phyloP scores from a whole-genome alignment of 2,888 invertebrate genomes.

The Fragum sueziense region DNA sequence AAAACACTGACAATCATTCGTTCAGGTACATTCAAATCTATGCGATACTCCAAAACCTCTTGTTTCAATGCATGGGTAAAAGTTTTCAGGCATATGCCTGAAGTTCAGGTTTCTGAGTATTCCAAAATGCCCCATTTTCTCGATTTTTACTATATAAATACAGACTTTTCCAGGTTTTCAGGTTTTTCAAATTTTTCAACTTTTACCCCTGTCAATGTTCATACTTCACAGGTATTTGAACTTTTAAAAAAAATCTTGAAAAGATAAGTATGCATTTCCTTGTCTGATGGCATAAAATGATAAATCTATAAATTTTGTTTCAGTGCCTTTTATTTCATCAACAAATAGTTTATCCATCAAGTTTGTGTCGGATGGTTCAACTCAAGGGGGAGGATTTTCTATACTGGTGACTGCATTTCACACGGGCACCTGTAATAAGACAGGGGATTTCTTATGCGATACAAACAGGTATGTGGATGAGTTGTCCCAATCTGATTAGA shows the following conservation, averaged over 20 bases:
- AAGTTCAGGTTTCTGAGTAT: no score
- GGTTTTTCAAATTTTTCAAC: no score
- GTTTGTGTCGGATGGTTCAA: constrained; percentile 31
- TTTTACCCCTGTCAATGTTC: no score
- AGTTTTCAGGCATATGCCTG: no score
- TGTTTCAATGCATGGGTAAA: neutral
- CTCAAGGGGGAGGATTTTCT: constrained; percentile 37
- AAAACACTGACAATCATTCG: no score
- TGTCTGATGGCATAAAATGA: no score
- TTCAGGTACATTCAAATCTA: neutral
- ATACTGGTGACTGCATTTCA: constrained; percentile 35
- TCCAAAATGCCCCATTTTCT: no score
- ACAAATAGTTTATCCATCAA: constrained; percentile 23
- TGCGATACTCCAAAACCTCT: neutral
- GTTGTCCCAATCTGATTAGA: neutral
- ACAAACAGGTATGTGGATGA: constrained; percentile 32
- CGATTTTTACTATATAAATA: no score
- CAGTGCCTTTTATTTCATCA: constrained; percentile 33
- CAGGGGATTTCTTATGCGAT: constrained; percentile 36
- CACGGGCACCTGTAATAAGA: constrained; percentile 17
- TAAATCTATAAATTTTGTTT: no score
- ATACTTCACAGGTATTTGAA: neutral
- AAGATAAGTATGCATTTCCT: neutral
- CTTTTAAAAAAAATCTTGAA: neutral
- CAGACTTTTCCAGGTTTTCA: no score